Percentiles rank a stretch among this genome's conserved stretches.
These are phyloP conservation scores for Pollicipes pollicipes DNA, from an alignment of 1,140 invertebrate species.

Conservation along the genomic window DNA sequence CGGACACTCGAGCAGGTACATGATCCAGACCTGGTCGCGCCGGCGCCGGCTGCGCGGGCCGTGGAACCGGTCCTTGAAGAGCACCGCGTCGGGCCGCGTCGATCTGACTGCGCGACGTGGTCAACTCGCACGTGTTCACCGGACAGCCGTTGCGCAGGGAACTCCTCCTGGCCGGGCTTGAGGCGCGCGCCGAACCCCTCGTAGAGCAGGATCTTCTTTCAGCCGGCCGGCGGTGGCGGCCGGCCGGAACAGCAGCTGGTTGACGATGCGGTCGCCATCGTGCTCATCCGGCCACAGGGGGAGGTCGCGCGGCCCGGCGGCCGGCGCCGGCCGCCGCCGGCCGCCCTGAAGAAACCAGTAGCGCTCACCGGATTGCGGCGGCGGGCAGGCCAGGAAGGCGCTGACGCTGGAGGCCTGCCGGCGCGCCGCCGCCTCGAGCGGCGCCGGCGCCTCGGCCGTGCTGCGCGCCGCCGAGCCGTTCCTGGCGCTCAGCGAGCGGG, in stretches of 20 bases:
- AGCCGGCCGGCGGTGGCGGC: conserved; percentile 13
- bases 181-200: conserved; percentile 60
- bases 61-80: conserved; percentile 1
- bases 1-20: conserved; percentile 20
- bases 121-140: conserved; percentile 57
- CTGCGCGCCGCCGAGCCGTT: background rate
- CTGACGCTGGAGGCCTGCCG: background rate
- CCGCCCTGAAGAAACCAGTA: background rate
- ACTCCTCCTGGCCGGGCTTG: conserved; percentile 48
- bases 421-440: background rate
- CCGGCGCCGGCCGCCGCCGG: background rate
- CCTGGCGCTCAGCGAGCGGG: background rate
- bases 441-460: background rate
- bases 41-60: background rate
- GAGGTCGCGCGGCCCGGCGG: background rate
- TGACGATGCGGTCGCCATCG: conserved; percentile 24
- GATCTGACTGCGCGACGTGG: conserved; percentile 47
- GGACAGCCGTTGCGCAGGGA: conserved; percentile 47
- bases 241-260: conserved; percentile 28
- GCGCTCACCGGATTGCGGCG: background rate
- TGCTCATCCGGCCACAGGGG: conserved; percentile 23
- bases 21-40: conserved; percentile 19
- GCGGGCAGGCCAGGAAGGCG: background rate
- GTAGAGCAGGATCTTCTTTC: conserved; percentile 63
- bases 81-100: conserved; percentile 17